These are phyloP conservation scores for Holothuria leucospilota DNA, from an alignment of 53 echinoderm and acorn worm genomes.

Conservation along the genomic window DNA sequence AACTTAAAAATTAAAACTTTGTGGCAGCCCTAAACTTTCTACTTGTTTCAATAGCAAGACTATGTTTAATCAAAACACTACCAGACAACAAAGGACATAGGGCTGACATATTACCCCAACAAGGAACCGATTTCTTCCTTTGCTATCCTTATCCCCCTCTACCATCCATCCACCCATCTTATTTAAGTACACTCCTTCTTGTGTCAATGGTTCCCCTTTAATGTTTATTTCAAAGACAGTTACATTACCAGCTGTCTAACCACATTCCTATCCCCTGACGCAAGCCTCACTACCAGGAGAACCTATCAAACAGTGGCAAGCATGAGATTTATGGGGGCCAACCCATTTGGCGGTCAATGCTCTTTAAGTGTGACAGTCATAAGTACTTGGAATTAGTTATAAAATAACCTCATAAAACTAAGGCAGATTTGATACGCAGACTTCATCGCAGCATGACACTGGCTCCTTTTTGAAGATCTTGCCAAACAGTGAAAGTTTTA, in stretches of 20 bases:
- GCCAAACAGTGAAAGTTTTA: constrained; percentile 30
- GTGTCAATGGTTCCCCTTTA: not conserved
- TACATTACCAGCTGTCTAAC: constrained; percentile 26
- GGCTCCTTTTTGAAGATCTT: constrained; percentile 20
- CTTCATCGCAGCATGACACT: constrained; percentile 13
- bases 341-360: constrained; percentile 41
- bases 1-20: no score
- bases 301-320: constrained; percentile 8
- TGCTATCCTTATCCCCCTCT: no score
- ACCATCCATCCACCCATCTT: no score
- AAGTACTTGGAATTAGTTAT: constrained; percentile 10
- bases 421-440: constrained; percentile 34
- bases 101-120: no score
- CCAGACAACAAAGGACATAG: no score
- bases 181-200: no score
- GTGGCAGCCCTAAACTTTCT: no score
- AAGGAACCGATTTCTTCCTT: no score
- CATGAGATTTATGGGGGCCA: constrained; percentile 16
- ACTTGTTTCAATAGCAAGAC: no score
- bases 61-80: no score
- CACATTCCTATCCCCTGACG: constrained; percentile 36
- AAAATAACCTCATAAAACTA: constrained; percentile 32
- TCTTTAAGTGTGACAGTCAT: not conserved
- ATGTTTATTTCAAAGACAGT: constrained; percentile 8
- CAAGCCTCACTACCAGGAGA: not conserved